Evolutionary conservation across 1,140 invertebrate species (phyloP).

Genomic region (Pentalonia nigronervosa): DNA sequence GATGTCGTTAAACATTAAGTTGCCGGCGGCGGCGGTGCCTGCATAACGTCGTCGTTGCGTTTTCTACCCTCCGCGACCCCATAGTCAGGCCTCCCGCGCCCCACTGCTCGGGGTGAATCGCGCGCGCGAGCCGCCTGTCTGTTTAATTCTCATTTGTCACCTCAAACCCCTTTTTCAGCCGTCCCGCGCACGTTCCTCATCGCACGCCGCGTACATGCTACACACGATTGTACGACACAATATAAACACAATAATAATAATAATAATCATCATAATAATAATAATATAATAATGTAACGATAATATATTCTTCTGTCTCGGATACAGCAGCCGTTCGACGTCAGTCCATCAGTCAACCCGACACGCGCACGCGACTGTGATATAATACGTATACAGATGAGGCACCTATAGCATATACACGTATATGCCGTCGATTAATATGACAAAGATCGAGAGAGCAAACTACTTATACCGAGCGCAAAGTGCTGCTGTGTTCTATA

Average conservation of each 20-base stretch:
- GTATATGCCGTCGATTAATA: not conserved
- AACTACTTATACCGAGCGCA: no score
- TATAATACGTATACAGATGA: not conserved
- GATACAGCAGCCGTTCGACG: not conserved
- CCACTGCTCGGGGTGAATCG: not conserved
- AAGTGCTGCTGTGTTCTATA: not conserved
- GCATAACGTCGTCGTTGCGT: slow-evolving; percentile 10
- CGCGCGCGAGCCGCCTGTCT: slow-evolving; percentile 13
- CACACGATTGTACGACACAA: not conserved
- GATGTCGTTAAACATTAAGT: slow-evolving; percentile 57
- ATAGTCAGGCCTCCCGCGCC: not conserved
- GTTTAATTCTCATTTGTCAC: slow-evolving; percentile 53
- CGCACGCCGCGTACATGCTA: no score
- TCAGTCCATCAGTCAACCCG: slow-evolving; percentile 40
- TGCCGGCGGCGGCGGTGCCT: not conserved
- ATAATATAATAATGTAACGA: not conserved
- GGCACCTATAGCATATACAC: no score
- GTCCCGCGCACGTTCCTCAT: slow-evolving; percentile 27
- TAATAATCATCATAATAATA: not conserved
- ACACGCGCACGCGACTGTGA: not conserved
- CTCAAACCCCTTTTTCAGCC: slow-evolving; percentile 33
- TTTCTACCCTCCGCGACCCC: not conserved
- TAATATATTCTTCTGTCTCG: not conserved
- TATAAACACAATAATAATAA: not conserved
- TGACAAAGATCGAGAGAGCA: no score